A percentile compares a stretch with the other conserved stretches of the same genome.
phyloP scores from a whole-genome alignment of 2,888 invertebrate genomes.

The Tethea ocularis region DNA sequence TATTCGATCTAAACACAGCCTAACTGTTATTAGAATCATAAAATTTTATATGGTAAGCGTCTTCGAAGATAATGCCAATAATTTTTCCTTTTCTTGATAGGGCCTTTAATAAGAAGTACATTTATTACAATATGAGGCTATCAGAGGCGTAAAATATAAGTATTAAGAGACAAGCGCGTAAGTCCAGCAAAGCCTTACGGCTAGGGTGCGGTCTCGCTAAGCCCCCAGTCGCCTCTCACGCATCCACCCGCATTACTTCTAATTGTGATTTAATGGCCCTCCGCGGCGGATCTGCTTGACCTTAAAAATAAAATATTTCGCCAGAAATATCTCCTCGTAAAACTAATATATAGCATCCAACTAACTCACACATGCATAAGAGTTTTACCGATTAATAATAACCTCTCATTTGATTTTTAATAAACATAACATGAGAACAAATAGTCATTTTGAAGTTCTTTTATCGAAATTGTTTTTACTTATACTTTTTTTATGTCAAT shows the following conservation, averaged over 20 bases:
- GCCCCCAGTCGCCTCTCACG: slow-evolving; percentile 70
- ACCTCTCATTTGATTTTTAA: background rate
- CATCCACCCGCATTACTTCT: slow-evolving; percentile 79
- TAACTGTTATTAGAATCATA: slow-evolving; percentile 39
- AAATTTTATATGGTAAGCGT: slow-evolving; percentile 41
- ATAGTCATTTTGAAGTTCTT: no score
- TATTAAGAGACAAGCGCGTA: slow-evolving; percentile 72
- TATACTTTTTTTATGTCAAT: no score
- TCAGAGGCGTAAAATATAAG: slow-evolving; percentile 60
- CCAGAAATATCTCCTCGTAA: slow-evolving; percentile 36
- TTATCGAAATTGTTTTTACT: no score
- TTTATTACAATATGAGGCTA: slow-evolving; percentile 46
- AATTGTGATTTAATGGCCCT: slow-evolving; percentile 81
- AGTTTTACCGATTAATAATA: background rate
- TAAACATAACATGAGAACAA: no score
- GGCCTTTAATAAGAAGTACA: slow-evolving; percentile 18
- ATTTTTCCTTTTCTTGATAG: slow-evolving; percentile 1
- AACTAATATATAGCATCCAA: slow-evolving; percentile 31
- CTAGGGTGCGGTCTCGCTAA: slow-evolving; percentile 56
- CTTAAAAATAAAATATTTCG: slow-evolving; percentile 66
- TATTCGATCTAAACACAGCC: slow-evolving; percentile 40
- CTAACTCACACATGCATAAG: background rate
- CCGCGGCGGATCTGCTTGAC: slow-evolving; percentile 68
- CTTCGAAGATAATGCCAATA: slow-evolving; percentile 10
- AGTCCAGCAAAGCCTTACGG: slow-evolving; percentile 70